These are phyloP conservation scores for Leucoraja erinaceus DNA, from an alignment of 2,113 vertebrate species.

Conservation along the genomic window DNA sequence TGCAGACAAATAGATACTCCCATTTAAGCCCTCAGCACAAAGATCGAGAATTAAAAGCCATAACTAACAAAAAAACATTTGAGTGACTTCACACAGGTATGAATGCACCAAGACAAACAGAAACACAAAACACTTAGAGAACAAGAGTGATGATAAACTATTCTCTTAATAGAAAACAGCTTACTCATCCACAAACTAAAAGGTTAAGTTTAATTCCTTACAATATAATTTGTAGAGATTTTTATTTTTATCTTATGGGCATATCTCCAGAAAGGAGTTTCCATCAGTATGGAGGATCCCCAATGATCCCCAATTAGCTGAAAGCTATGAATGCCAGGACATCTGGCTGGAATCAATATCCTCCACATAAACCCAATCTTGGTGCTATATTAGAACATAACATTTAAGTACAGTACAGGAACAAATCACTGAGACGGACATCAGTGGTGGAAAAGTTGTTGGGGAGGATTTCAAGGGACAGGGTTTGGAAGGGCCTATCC, in stretches of 20 bases:
- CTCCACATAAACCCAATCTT: background rate
- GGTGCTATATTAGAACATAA: background rate
- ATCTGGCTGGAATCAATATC: conserved; percentile 7
- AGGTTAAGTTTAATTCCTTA: background rate
- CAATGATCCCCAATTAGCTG: background rate
- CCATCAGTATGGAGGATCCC: background rate
- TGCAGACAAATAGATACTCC: background rate
- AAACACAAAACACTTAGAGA: background rate
- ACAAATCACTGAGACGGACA: too few species aligned
- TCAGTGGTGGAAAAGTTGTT: too few species aligned
- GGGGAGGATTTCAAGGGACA: too few species aligned
- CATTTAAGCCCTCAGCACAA: background rate
- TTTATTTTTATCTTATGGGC: background rate
- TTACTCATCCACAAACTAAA: background rate
- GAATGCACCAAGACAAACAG: background rate
- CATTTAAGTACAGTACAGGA: too few species aligned
- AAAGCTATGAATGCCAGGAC: background rate
- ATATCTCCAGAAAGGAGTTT: background rate
- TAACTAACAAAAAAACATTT: background rate
- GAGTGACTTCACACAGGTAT: background rate
- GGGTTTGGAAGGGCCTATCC: too few species aligned
- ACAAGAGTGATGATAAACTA: background rate
- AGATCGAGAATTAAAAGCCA: background rate
- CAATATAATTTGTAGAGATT: background rate
- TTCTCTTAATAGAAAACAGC: background rate